Conservation (phyloP, 2,113 vertebrate species). For the Xyliphius kryptos region DNA sequence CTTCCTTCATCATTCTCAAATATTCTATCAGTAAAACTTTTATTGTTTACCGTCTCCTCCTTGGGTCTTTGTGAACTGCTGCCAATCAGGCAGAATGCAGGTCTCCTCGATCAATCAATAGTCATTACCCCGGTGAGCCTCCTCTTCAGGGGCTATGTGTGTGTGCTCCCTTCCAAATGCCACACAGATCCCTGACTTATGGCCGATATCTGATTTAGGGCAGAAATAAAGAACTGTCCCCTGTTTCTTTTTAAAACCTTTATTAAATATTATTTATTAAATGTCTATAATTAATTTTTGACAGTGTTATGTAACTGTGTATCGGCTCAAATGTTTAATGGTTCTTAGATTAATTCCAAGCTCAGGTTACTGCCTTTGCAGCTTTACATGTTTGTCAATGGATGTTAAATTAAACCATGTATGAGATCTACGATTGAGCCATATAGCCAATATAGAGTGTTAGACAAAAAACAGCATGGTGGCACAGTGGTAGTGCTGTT, state of each 20-base stretch:
- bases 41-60: constrained; percentile 5
- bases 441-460: too few relatives aligned
- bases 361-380: too few relatives aligned
- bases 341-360: too few relatives aligned
- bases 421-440: too few relatives aligned
- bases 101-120: constrained; percentile 29
- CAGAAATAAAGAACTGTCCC: constrained; percentile 1
- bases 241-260: constrained; percentile 1
- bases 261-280: too few relatives aligned
- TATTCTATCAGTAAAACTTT: constrained; percentile 10
- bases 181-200: background rate
- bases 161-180: background rate
- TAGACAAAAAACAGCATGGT: too few relatives aligned
- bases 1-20: constrained; percentile 6
- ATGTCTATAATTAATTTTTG: too few relatives aligned
- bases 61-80: constrained; percentile 1
- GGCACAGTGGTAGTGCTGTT: too few relatives aligned
- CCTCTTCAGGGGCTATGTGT: constrained; percentile 9
- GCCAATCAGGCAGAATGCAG: constrained; percentile 32
- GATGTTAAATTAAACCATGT: too few relatives aligned
- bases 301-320: too few relatives aligned
- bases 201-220: constrained; percentile 8
- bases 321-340: too few relatives aligned
- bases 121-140: constrained; percentile 29
- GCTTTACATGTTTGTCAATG: too few relatives aligned